phyloP scores from a whole-genome alignment of 1,140 invertebrate species.

The Drosophila pseudoananassae region DNA sequence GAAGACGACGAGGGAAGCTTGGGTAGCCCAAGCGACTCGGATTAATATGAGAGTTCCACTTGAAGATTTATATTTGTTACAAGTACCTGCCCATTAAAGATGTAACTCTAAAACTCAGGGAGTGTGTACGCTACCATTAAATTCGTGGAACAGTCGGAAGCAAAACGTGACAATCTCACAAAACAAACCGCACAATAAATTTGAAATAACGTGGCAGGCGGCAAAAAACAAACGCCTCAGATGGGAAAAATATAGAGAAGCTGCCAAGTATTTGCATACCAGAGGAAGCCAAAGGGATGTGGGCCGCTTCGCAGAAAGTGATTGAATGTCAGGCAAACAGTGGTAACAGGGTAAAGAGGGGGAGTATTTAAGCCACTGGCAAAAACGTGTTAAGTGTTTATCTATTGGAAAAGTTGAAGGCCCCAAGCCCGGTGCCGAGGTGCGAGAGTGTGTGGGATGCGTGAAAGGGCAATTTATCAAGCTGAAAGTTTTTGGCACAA shows the following conservation, averaged over 20 bases:
- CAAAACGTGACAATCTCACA: conserved; percentile 71
- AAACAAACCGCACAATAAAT: conserved; percentile 68
- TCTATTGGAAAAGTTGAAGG: conserved; percentile 64
- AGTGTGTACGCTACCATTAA: conserved; percentile 2
- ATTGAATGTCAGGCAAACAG: conserved; percentile 67
- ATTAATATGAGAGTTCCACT: conserved; percentile 2
- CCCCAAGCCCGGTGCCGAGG: conserved; percentile 21
- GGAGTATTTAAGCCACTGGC: conserved; percentile 60
- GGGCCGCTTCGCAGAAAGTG: conserved; percentile 33
- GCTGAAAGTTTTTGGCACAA: conserved; percentile 74
- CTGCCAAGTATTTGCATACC: conserved; percentile 70
- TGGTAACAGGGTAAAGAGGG: background rate
- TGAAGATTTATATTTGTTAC: background rate
- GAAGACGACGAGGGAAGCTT: background rate
- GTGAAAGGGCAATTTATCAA: conserved; percentile 69
- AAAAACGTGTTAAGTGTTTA: conserved; percentile 80
- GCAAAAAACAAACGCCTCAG: conserved; percentile 35
- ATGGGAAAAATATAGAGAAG: conserved; percentile 42
- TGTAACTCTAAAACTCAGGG: conserved; percentile 2
- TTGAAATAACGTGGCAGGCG: conserved; percentile 59
- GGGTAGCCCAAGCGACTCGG: conserved; percentile 29
- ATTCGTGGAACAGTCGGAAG: conserved; percentile 57
- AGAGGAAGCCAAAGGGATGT: conserved; percentile 40
- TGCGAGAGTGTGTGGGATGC: conserved; percentile 22
- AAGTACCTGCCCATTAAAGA: conserved; percentile 4